phyloP scores from a whole-genome alignment of 2,888 invertebrate genomes.

The Leucania comma region DNA sequence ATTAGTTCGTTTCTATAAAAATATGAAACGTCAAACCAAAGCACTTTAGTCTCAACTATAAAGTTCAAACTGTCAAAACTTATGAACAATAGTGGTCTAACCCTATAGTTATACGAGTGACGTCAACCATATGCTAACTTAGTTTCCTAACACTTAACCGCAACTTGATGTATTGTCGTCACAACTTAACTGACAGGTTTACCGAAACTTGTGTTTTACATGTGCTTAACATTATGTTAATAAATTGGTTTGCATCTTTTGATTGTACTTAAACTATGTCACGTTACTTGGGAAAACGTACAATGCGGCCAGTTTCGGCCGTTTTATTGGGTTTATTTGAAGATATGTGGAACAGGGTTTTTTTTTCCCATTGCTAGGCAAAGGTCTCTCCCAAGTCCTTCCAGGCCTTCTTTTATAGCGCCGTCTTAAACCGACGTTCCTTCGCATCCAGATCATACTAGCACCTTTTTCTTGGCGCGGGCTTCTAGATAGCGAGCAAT shows the following conservation, averaged over 20 bases:
- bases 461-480: too few species aligned
- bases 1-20: background rate
- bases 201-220: constrained; percentile 51
- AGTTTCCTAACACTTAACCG: constrained; percentile 49
- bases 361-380: too few species aligned
- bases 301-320: too few species aligned
- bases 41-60: constrained; percentile 1
- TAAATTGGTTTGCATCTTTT: constrained; percentile 35
- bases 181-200: constrained; percentile 53
- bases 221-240: constrained; percentile 11
- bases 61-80: constrained; percentile 47
- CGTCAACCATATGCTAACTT: constrained; percentile 31
- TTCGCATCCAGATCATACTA: too few species aligned
- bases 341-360: too few species aligned
- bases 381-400: too few species aligned
- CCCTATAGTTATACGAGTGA: constrained; percentile 36
- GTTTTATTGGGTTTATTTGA: too few species aligned
- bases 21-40: constrained; percentile 6
- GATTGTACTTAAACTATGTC: background rate
- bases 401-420: too few species aligned
- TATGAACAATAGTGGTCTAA: constrained; percentile 28
- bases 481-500: too few species aligned
- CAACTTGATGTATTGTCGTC: constrained; percentile 58
- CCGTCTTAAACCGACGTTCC: too few species aligned
- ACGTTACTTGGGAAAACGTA: background rate